A percentile compares a stretch with the other conserved stretches of the same genome.
phyloP scores from a whole-genome alignment of 2,888 invertebrate species.

The Conus canariensis region DNA sequence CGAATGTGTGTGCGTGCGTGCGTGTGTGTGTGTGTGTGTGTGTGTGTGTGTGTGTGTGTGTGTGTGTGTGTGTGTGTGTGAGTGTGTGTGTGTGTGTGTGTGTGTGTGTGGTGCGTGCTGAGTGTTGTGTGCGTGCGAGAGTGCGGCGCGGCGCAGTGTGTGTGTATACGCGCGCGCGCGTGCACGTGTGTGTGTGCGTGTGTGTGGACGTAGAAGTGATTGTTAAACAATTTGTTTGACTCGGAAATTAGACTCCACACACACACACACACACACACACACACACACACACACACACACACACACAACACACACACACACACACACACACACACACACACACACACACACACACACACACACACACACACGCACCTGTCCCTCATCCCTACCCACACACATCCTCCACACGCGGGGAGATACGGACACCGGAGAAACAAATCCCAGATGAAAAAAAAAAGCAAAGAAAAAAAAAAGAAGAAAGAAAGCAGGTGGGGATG shows the following conservation, averaged over 20 bases:
- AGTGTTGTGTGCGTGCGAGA: too few relatives aligned
- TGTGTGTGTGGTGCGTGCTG: too few relatives aligned
- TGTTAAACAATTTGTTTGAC: too few relatives aligned
- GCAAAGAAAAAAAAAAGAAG: too few relatives aligned
- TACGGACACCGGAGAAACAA: too few relatives aligned
- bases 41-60: constrained; percentile 9
- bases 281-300: neutral
- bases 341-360: neutral
- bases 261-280: constrained; percentile 7
- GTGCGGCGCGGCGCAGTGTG: too few relatives aligned
- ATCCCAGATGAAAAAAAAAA: too few relatives aligned
- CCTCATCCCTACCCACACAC: neutral
- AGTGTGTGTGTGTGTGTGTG: too few relatives aligned
- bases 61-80: neutral
- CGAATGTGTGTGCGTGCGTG: neutral
- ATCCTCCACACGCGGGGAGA: neutral
- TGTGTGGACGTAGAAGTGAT: too few relatives aligned
- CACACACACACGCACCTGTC: neutral
- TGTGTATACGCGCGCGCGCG: too few relatives aligned
- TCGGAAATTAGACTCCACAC: neutral
- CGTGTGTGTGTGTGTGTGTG: constrained; percentile 4
- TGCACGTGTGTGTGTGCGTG: too few relatives aligned
- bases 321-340: constrained; percentile 10
- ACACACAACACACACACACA: neutral
- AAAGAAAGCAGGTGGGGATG: too few relatives aligned